phyloP scores from a whole-genome alignment of 2,888 invertebrate species.

The Folsomia candida region DNA sequence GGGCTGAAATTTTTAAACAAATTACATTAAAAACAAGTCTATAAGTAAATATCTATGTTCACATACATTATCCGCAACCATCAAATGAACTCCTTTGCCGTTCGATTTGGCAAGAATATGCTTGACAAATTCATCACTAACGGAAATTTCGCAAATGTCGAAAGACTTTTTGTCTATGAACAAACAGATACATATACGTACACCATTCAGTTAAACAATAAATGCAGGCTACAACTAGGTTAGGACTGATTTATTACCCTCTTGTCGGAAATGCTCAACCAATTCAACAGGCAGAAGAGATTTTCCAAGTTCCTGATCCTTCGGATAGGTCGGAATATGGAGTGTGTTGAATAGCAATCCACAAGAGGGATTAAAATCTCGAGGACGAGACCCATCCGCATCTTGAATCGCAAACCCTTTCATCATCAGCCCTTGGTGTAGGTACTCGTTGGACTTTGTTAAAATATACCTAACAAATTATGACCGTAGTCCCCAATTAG shows the following conservation, averaged over 20 bases:
- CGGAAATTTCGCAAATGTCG: background rate
- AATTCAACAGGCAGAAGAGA: background rate
- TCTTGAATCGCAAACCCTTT: constrained; percentile 4
- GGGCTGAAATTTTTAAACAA: background rate
- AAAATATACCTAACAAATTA: constrained; percentile 8
- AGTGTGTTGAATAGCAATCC: background rate
- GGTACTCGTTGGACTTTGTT: background rate
- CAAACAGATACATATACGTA: no score
- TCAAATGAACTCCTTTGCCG: constrained; percentile 11
- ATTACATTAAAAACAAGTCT: no score
- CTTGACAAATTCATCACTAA: constrained; percentile 4
- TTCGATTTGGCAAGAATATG: background rate
- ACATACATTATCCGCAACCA: constrained; percentile 16
- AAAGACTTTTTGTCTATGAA: no score
- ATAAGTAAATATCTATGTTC: background rate
- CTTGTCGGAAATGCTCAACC: constrained; percentile 1
- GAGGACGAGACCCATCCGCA: background rate
- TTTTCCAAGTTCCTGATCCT: background rate
- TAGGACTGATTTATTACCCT: no score
- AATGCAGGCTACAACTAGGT: no score
- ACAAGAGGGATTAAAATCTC: background rate
- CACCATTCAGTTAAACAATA: no score
- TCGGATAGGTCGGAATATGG: background rate
- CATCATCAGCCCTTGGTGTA: background rate
- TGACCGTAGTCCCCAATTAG: no score